phyloP scores from a whole-genome alignment of 1,140 invertebrate genomes.

The Drosophila arawakana region DNA sequence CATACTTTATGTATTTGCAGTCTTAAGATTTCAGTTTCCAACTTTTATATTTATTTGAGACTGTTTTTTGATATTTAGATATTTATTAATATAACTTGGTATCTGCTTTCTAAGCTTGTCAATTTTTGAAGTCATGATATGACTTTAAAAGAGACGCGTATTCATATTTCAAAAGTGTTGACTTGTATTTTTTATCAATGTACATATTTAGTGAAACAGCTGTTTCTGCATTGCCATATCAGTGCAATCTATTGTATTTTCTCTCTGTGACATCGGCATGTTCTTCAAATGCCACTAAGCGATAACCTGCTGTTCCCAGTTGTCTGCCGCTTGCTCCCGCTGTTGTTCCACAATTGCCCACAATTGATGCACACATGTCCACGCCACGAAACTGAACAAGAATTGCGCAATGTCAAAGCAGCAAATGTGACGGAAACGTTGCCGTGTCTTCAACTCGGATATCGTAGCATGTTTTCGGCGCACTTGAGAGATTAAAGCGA shows the following conservation, averaged over 20 bases:
- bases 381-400: slow-evolving; percentile 17
- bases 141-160: too few relatives aligned
- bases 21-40: too few relatives aligned
- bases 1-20: too few relatives aligned
- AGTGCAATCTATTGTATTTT: neutral
- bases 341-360: slow-evolving; percentile 5
- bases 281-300: slow-evolving; percentile 32
- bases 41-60: too few relatives aligned
- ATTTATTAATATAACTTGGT: too few relatives aligned
- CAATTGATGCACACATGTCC: slow-evolving; percentile 46
- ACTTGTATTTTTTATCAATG: neutral
- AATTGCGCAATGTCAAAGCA: slow-evolving; percentile 66
- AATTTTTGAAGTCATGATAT: too few relatives aligned
- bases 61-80: too few relatives aligned
- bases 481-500: slow-evolving; percentile 81
- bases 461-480: slow-evolving; percentile 77
- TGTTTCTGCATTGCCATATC: slow-evolving; percentile 23
- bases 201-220: slow-evolving; percentile 13
- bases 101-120: too few relatives aligned
- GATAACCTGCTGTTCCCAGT: slow-evolving; percentile 49
- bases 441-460: slow-evolving; percentile 51
- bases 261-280: slow-evolving; percentile 26
- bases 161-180: too few relatives aligned
- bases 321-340: neutral
- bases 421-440: slow-evolving; percentile 75